Evolutionary conservation across 2,113 vertebrate genomes (phyloP).

Genomic region (Myotis brandtii): DNA sequence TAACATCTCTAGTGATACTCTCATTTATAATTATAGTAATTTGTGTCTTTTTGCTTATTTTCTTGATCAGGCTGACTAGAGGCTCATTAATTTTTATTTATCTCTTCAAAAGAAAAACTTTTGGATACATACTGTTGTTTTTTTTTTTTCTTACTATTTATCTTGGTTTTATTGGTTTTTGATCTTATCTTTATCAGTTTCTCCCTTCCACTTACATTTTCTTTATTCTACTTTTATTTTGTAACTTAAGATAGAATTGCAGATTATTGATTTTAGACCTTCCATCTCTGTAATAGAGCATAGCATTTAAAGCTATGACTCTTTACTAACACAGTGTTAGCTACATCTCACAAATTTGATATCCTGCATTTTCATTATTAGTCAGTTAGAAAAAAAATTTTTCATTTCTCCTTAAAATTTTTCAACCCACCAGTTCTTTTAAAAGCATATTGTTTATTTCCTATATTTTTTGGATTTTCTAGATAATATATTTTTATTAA

Average conservation of each 20-base stretch:
- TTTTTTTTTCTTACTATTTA: neutral
- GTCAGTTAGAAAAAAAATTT: neutral
- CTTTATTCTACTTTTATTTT: neutral
- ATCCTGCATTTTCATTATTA: neutral
- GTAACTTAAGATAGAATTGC: neutral
- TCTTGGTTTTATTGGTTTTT: neutral
- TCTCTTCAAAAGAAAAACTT: neutral
- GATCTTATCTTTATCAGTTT: neutral
- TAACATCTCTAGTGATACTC: neutral
- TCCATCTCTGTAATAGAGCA: neutral
- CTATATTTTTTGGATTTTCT: neutral
- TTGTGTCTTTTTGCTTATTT: neutral
- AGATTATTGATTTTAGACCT: neutral
- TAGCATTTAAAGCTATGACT: neutral
- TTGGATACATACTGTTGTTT: neutral
- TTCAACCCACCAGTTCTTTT: neutral
- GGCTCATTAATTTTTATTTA: neutral
- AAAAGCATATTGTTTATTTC: neutral
- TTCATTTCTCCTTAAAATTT: neutral
- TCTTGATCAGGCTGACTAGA: neutral
- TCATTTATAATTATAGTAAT: neutral
- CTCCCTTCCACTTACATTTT: neutral
- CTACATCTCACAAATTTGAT: neutral
- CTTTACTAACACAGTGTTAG: neutral
- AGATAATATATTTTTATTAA: neutral